Evolutionary conservation across 2,113 vertebrate species (phyloP).

Genomic region (Andinoacara biseriatus): DNA sequence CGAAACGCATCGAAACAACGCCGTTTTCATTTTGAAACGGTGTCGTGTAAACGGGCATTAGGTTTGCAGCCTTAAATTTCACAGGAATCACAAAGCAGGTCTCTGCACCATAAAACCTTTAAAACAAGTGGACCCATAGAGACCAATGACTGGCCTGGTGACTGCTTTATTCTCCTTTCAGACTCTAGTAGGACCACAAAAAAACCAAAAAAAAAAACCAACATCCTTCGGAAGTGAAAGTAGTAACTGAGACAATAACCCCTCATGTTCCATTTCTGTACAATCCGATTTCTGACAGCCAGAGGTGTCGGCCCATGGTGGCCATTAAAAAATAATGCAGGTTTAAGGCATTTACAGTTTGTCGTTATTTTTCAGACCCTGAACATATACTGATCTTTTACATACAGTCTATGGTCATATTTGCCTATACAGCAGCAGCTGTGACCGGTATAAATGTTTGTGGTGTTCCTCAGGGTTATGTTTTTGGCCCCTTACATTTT

Average conservation of each 20-base stretch:
- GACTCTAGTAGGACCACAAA: neutral
- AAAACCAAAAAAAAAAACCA: neutral
- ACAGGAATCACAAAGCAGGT: too few relatives aligned
- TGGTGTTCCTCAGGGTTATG: accelerated
- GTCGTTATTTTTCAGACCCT: accelerated
- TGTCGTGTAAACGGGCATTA: too few relatives aligned
- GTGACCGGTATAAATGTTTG: accelerated
- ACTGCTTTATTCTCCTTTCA: neutral
- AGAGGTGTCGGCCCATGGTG: accelerated
- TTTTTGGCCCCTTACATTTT: neutral
- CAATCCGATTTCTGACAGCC: neutral
- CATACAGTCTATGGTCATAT: accelerated
- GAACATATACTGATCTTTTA: neutral
- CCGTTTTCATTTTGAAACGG: too few relatives aligned
- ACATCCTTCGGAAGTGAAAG: neutral
- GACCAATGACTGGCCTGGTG: too few relatives aligned
- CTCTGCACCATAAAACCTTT: too few relatives aligned
- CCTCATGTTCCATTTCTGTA: neutral
- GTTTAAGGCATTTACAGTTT: too few relatives aligned
- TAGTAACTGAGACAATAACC: accelerated
- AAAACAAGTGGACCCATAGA: too few relatives aligned
- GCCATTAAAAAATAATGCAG: accelerated
- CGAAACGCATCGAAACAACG: too few relatives aligned
- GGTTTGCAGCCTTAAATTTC: too few relatives aligned
- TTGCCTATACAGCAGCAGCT: accelerated